A percentile compares a stretch with the other conserved stretches of the same genome.
phyloP scores from a whole-genome alignment of 2,797 vertebrate species.

The Psittacula echo region DNA sequence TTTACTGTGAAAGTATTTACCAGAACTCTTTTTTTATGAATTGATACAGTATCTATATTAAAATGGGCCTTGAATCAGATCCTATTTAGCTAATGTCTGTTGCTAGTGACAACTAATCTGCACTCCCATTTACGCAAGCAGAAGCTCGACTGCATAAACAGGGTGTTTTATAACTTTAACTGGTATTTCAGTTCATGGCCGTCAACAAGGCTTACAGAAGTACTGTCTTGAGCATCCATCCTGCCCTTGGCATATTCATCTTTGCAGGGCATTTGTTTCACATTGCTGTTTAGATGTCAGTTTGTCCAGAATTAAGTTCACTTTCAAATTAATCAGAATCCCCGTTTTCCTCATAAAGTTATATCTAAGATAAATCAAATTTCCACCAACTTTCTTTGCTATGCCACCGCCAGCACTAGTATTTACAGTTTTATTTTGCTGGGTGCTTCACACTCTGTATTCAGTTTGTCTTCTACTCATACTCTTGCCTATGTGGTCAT shows the following conservation, averaged over 20 bases:
- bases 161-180: background rate
- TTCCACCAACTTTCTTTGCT: background rate
- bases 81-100: background rate
- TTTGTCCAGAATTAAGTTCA: background rate
- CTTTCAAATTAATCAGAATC: background rate
- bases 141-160: background rate
- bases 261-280: background rate
- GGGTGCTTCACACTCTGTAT: background rate
- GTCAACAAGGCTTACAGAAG: background rate
- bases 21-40: background rate
- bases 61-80: background rate
- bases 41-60: background rate
- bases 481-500: background rate
- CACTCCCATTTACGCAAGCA: background rate
- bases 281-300: background rate
- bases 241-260: background rate
- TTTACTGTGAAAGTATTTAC: background rate
- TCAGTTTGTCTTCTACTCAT: background rate
- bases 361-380: background rate
- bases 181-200: background rate
- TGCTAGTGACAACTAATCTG: background rate
- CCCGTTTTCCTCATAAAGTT: background rate
- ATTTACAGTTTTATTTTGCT: background rate
- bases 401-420: background rate
- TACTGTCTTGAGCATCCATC: background rate